Percentiles rank a stretch among this genome's conserved stretches.
These are phyloP conservation scores for Zoanthus gigantus DNA, from an alignment of 92 coral and sea anemone genomes.

Conservation along the genomic window DNA sequence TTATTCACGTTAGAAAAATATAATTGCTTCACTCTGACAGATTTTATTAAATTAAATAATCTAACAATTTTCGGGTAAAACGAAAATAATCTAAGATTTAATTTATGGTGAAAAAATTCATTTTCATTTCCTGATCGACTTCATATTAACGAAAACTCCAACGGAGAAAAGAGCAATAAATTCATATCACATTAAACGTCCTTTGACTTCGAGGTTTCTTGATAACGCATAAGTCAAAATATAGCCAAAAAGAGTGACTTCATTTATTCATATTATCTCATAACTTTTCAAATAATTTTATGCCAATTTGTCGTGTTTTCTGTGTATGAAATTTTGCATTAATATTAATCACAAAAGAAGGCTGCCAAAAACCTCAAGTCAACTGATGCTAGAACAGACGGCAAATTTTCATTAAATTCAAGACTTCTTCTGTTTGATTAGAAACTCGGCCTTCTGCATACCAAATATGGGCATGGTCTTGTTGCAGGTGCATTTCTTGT, in stretches of 20 bases:
- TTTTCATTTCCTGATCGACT: constrained; percentile 42
- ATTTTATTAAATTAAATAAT: constrained; percentile 42
- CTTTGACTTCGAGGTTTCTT: constrained; percentile 21
- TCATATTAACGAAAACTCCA: constrained; percentile 40
- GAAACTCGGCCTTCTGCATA: background rate
- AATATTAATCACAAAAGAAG: constrained; percentile 2
- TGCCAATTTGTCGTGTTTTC: constrained; percentile 28
- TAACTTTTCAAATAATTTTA: constrained; percentile 32
- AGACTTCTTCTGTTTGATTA: background rate
- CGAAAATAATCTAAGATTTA: constrained; percentile 44
- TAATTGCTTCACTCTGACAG: constrained; percentile 41
- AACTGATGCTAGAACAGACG: background rate
- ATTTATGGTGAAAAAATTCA: constrained; percentile 20
- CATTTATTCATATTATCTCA: background rate
- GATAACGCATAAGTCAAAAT: constrained; percentile 20
- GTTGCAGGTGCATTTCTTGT: constrained; percentile 16
- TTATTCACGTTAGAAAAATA: constrained; percentile 18
- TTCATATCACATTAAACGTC: constrained; percentile 28
- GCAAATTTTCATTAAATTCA: constrained; percentile 5
- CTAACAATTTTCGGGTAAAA: constrained; percentile 32
- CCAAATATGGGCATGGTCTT: constrained; percentile 30
- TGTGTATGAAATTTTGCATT: constrained; percentile 25
- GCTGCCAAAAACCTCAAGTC: background rate
- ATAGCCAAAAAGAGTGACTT: background rate
- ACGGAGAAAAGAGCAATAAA: constrained; percentile 54